Percentiles rank a stretch among this genome's conserved stretches.
These are phyloP conservation scores for Pangasius macronema DNA, from an alignment of 2,797 vertebrate genomes.

Conservation along the genomic window DNA sequence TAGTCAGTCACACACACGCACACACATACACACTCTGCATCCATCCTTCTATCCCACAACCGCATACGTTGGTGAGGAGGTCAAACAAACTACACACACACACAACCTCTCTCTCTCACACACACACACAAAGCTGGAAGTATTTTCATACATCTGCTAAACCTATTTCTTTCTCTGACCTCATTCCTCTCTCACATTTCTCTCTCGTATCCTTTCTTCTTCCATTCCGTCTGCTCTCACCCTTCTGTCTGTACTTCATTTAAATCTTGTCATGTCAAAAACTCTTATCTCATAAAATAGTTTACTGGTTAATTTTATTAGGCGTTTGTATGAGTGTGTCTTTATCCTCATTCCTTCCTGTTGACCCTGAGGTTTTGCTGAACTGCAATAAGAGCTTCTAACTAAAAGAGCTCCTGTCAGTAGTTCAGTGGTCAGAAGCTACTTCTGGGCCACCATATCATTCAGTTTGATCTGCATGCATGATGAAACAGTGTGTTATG, in stretches of 20 bases:
- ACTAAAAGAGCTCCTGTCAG: not conserved
- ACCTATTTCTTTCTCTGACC: constrained; percentile 57
- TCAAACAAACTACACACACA: constrained; percentile 25
- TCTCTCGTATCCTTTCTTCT: not conserved
- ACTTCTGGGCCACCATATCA: not conserved
- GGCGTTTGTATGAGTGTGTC: not conserved
- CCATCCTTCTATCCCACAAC: constrained; percentile 29
- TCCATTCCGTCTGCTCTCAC: not conserved
- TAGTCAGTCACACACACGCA: constrained; percentile 24
- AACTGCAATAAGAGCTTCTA: not conserved
- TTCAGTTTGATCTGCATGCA: not conserved
- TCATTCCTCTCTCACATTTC: constrained; percentile 38
- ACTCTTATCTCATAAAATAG: not conserved
- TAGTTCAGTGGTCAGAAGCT: not conserved
- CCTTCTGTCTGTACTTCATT: not conserved
- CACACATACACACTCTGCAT: constrained; percentile 9
- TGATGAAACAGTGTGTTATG: not conserved
- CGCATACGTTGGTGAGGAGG: constrained; percentile 25
- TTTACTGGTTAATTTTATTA: not conserved
- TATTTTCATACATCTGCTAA: constrained; percentile 59
- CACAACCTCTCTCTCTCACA: not conserved
- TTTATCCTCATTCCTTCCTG: not conserved
- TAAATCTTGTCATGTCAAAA: not conserved
- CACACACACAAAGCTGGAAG: constrained; percentile 17
- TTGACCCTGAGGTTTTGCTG: not conserved